Conservation (phyloP, 2,113 vertebrate species). For the Martes martes region DNA sequence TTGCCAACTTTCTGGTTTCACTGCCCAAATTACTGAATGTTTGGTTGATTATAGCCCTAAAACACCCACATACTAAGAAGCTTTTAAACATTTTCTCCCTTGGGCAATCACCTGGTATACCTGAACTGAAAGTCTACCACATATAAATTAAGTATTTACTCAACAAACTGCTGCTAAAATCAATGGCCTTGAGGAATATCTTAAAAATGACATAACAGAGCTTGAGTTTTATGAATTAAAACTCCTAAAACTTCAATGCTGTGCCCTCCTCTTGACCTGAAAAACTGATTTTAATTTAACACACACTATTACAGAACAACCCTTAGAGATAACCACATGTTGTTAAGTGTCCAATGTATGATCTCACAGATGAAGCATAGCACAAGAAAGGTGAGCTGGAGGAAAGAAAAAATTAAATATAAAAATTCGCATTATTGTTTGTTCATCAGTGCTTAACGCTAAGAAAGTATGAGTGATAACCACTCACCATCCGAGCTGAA, state of each 20-base stretch:
- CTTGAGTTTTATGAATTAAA: constrained; percentile 63
- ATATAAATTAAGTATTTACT: constrained; percentile 73
- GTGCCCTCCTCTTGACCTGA: constrained; percentile 61
- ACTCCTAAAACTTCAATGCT: constrained; percentile 57
- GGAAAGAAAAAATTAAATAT: background rate
- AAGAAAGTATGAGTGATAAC: background rate
- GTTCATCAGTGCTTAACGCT: background rate
- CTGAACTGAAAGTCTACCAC: constrained; percentile 60
- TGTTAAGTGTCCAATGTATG: background rate
- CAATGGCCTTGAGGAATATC: constrained; percentile 58
- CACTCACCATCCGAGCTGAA: background rate
- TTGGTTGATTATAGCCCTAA: constrained; percentile 68
- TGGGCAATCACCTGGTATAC: constrained; percentile 67
- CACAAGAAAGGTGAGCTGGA: background rate
- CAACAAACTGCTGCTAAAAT: constrained; percentile 67
- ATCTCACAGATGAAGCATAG: background rate
- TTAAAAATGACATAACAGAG: constrained; percentile 58
- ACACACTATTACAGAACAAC: constrained; percentile 14
- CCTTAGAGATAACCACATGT: constrained; percentile 28
- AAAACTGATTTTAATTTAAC: constrained; percentile 68
- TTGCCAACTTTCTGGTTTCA: constrained; percentile 71
- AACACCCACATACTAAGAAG: constrained; percentile 66
- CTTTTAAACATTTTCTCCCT: constrained; percentile 69
- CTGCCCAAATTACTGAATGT: constrained; percentile 66
- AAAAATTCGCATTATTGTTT: background rate